Evolutionary conservation across 2,888 invertebrate species (phyloP), one percentile per base, ranked within the genome.

Genomic region (Margaritifera margaritifera): DNA sequence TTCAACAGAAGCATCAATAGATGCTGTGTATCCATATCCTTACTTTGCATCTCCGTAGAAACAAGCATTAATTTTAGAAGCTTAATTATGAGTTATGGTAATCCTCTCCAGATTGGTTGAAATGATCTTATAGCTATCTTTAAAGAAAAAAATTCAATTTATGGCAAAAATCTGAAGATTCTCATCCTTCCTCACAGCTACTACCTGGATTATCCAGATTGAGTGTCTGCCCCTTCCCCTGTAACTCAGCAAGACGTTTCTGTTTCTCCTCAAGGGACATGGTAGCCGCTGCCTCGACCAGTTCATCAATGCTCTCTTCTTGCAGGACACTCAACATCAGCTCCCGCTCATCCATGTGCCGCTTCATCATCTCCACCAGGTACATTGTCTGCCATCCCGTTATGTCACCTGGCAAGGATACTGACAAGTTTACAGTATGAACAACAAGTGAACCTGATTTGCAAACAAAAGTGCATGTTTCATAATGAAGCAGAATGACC

Each of bases 191-290:
- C 25, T 20, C 25, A 25, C 2, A 55, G 22, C 55, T 61, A 64
- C 42, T 60, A 85, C 86, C 83, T 69, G 72, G 63, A 42, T 77
- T 67, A 25, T 81, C 75, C 24, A 87, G 75, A 70, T 85, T 77
- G 11, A 87, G 78, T 54, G 75, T 74, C 25, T 78, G 70, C 20
- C 80, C 68, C 72, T 86, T 88, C 42, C 69, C 75, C 57, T 80
- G 75, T 24, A 88, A 81, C 68, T 90, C 88, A 24, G 87, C 85
- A 74, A 90, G 85, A 57, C 89, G 84, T 59, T 83, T 80, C 59
- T 86, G 83, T 74, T 84, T 84, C 42, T 89, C 88, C 53, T 88
- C 88, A n/a, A 79, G 80, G 1, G 82, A 77, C 80, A 88, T 86
- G 19, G 71, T 76, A 8, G 82, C 73, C 0, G 84, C 87, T 4